These are phyloP conservation scores for Agrypnus murinus DNA, from an alignment of 2,888 invertebrate genomes.

Conservation along the genomic window DNA sequence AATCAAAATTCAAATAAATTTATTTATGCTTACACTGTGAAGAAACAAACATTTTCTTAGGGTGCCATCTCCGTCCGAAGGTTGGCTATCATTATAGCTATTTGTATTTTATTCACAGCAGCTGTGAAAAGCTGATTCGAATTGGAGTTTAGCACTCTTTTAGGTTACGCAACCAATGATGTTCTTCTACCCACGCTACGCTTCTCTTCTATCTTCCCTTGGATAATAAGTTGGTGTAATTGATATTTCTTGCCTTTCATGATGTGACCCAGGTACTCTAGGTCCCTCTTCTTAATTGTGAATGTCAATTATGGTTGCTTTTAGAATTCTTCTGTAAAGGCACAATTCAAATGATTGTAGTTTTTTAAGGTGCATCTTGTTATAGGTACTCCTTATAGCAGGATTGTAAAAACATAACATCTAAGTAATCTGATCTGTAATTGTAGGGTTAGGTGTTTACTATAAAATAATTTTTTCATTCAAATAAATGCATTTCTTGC, in stretches of 20 bases:
- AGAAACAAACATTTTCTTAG: too few relatives aligned
- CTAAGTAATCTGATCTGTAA: background rate
- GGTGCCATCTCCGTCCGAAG: too few relatives aligned
- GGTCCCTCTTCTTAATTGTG: slow-evolving; percentile 25
- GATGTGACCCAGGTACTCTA: slow-evolving; percentile 31
- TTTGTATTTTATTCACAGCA: too few relatives aligned
- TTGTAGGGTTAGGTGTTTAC: background rate
- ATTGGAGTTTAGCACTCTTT: background rate
- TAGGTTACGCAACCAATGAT: background rate
- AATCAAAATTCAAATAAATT: too few relatives aligned
- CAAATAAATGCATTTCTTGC: slow-evolving; percentile 1
- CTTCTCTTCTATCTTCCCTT: slow-evolving; percentile 15
- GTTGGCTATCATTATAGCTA: too few relatives aligned
- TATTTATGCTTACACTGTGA: too few relatives aligned
- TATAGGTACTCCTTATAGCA: background rate
- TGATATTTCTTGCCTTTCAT: slow-evolving; percentile 27
- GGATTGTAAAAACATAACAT: background rate
- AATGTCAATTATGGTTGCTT: slow-evolving; percentile 16
- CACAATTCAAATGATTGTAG: background rate
- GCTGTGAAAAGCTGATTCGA: too few relatives aligned
- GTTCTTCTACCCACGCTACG: slow-evolving; percentile 3
- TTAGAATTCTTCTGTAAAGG: background rate
- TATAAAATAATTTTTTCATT: slow-evolving; percentile 1
- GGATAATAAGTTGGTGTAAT: slow-evolving; percentile 21
- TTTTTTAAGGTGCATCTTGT: background rate